Evolutionary conservation across 2,113 vertebrate species (phyloP).

Genomic region (Proterorhinus semilunaris): DNA sequence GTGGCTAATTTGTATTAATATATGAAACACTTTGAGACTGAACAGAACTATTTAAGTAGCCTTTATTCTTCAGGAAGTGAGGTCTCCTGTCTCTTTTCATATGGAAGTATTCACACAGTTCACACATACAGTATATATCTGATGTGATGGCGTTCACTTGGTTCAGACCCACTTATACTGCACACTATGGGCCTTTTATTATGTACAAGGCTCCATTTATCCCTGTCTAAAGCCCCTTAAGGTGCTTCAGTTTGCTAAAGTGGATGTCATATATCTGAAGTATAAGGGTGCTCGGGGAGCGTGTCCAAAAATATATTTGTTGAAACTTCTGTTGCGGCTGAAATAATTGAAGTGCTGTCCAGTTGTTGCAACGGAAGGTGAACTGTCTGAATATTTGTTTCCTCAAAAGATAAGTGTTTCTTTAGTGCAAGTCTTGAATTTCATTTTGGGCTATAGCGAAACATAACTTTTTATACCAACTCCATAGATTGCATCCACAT

Average conservation of each 20-base stretch:
- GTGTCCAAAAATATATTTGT: too few species aligned
- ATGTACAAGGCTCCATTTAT: constrained; percentile 17
- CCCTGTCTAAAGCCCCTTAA: constrained; percentile 1
- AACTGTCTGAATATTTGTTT: too few species aligned
- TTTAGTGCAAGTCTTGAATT: neutral
- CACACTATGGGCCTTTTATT: constrained; percentile 13
- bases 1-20: neutral
- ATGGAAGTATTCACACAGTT: constrained; percentile 18
- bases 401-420: too few species aligned
- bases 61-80: constrained; percentile 2
- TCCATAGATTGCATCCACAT: constrained; percentile 70
- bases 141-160: neutral
- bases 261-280: neutral
- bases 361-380: neutral
- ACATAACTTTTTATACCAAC: constrained; percentile 58
- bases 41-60: neutral
- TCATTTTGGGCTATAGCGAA: constrained; percentile 23
- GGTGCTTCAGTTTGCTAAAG: neutral
- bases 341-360: too few species aligned
- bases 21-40: neutral
- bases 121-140: constrained; percentile 11
- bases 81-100: neutral
- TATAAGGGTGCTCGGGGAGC: too few species aligned
- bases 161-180: constrained; percentile 5
- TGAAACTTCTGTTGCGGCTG: too few species aligned